phyloP scores from a whole-genome alignment of 2,113 vertebrate species.

The Sitta europaea region DNA sequence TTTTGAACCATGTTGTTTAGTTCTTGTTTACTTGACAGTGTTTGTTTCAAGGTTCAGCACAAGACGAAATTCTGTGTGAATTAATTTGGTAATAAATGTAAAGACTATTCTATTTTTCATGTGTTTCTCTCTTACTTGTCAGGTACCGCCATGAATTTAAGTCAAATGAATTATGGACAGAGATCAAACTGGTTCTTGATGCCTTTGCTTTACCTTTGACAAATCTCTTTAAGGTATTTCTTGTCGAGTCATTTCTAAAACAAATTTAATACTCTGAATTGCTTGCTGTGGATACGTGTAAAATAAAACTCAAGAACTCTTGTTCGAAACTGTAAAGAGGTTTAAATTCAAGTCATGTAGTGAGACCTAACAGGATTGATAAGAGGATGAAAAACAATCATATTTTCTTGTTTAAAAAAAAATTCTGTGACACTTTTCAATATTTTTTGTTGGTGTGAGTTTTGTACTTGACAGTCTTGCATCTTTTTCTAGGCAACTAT shows the following conservation, averaged over 20 bases:
- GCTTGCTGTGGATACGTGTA: background rate
- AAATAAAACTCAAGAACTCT: background rate
- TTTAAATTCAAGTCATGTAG: background rate
- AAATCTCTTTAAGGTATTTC: slow-evolving; percentile 92
- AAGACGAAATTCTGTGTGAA: background rate
- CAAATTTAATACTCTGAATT: background rate
- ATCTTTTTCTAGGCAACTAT: slow-evolving; percentile 86
- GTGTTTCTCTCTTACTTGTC: background rate
- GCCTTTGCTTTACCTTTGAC: slow-evolving; percentile 95
- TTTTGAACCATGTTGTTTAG: background rate
- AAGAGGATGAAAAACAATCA: background rate
- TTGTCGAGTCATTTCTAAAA: background rate
- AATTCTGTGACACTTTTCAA: background rate
- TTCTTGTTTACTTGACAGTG: background rate
- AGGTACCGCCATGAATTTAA: slow-evolving; percentile 99
- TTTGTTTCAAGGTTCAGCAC: background rate
- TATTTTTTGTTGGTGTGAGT: background rate
- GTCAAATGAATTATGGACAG: slow-evolving; percentile 95
- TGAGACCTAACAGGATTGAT: background rate
- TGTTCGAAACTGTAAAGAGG: background rate
- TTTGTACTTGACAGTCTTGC: background rate
- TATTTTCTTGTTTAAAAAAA: background rate
- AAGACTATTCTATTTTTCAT: background rate
- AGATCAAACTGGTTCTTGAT: slow-evolving; percentile 96
- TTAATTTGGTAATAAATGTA: background rate